These are phyloP conservation scores for Henricia sp. DNA, from an alignment of 53 echinoderm and acorn worm genomes.

Conservation along the genomic window DNA sequence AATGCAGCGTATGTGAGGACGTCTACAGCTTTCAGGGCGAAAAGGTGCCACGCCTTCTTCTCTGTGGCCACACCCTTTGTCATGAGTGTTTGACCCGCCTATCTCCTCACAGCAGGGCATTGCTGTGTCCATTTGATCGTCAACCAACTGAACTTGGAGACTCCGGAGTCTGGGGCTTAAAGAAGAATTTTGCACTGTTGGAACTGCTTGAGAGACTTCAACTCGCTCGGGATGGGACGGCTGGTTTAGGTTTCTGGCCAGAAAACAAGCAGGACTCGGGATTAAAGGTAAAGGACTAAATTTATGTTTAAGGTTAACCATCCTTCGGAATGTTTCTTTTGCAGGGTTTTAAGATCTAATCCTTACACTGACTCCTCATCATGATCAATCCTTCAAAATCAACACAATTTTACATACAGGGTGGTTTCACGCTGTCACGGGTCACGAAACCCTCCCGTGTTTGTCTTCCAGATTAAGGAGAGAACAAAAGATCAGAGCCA, in stretches of 20 bases:
- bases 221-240: conserved; percentile 37
- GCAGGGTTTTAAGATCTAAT: too few species aligned
- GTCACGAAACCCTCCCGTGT: too few species aligned
- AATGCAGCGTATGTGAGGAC: conserved; percentile 92
- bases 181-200: conserved; percentile 95
- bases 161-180: conserved; percentile 91
- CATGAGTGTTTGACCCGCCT: conserved; percentile 89
- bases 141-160: conserved; percentile 86
- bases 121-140: conserved; percentile 92
- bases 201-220: conserved; percentile 88
- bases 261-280: conserved; percentile 27
- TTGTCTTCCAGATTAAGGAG: too few species aligned
- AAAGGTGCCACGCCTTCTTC: conserved; percentile 92
- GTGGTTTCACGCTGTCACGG: too few species aligned
- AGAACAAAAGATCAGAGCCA: too few species aligned
- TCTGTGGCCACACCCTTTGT: conserved; percentile 94
- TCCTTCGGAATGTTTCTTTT: too few species aligned
- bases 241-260: not conserved
- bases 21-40: conserved; percentile 90
- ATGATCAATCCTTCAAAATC: too few species aligned
- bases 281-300: not conserved
- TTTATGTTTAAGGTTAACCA: too few species aligned
- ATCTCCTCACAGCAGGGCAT: conserved; percentile 70
- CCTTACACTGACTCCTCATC: too few species aligned
- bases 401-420: too few species aligned